Conservation (phyloP, 2,797 vertebrate genomes). For the Sebastes flavidus region DNA sequence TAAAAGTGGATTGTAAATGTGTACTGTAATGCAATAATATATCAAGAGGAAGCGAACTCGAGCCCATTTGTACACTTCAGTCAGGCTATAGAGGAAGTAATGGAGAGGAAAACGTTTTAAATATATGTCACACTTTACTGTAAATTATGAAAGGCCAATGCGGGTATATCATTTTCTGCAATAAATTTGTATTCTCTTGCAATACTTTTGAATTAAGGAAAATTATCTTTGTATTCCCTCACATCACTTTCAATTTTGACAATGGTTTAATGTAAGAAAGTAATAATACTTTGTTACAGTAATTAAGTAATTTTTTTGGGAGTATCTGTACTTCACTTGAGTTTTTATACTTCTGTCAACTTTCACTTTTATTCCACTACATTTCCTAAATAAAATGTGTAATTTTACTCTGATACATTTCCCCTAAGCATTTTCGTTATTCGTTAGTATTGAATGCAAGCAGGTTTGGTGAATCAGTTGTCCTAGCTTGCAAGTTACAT, state of each 20-base stretch:
- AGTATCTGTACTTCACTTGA: too few species aligned
- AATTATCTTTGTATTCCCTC: background rate
- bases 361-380: too few species aligned
- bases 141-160: conserved; percentile 7
- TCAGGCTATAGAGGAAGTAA: background rate
- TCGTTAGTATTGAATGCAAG: too few species aligned
- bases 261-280: too few species aligned
- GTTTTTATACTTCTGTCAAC: too few species aligned
- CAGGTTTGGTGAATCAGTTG: too few species aligned
- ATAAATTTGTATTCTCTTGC: background rate
- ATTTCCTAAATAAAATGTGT: too few species aligned
- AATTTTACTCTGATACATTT: too few species aligned
- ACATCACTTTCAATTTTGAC: background rate
- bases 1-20: background rate
- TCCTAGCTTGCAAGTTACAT: too few species aligned
- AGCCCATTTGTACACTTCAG: background rate
- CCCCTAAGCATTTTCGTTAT: too few species aligned
- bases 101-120: background rate
- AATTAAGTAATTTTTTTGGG: too few species aligned
- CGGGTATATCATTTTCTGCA: background rate
- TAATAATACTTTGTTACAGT: too few species aligned
- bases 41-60: background rate
- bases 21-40: background rate
- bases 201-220: background rate
- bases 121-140: background rate